These are phyloP conservation scores for Protobothrops mucrosquamatus DNA, from an alignment of 2,113 vertebrate species.

Conservation along the genomic window DNA sequence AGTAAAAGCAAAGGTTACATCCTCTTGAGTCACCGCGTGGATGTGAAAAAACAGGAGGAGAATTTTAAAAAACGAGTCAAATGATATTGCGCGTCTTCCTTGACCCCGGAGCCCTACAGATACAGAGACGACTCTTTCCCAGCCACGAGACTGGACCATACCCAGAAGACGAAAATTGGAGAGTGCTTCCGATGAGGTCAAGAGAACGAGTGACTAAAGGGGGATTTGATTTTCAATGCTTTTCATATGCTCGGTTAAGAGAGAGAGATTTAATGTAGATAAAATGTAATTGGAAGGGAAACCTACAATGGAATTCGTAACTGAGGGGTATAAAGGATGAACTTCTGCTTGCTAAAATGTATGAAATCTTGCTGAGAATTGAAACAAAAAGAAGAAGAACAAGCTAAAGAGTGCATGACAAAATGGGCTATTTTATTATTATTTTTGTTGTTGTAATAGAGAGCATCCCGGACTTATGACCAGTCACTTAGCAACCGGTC, in stretches of 20 bases:
- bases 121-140: not conserved
- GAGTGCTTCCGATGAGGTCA: not conserved
- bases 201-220: not conserved
- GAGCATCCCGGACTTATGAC: too few species aligned
- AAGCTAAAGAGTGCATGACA: not conserved
- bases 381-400: not conserved
- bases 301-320: not conserved
- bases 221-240: not conserved
- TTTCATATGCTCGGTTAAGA: not conserved
- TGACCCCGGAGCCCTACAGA: not conserved
- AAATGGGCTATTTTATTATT: not conserved
- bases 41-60: not conserved
- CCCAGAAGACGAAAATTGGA: not conserved
- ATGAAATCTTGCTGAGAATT: not conserved
- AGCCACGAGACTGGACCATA: not conserved
- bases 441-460: too few species aligned
- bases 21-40: not conserved
- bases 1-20: slow-evolving; percentile 14
- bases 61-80: not conserved
- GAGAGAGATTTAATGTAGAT: not conserved
- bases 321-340: not conserved
- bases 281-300: not conserved
- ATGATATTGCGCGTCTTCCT: not conserved
- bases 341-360: not conserved
- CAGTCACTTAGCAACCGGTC: too few species aligned